Base-by-base conservation (phyloP, 2,113 vertebrate species). In the Mola mola region DNA sequence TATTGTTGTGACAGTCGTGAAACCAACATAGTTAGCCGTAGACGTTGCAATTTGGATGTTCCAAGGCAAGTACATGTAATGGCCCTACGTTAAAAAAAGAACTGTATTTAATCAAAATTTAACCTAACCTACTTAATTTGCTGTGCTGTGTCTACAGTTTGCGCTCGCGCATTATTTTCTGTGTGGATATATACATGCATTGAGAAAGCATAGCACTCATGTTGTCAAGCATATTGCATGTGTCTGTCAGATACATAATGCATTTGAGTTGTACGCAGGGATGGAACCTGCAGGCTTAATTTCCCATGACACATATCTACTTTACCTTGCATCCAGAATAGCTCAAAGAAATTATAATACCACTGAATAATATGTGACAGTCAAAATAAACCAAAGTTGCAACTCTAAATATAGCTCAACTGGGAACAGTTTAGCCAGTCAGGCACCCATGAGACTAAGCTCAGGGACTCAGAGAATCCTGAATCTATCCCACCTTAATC, bases 1-100 rank as follows among this genome's bases (percentile, higher is more conserved):
- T 52, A 64, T 64, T 49, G 46, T 51, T 62, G 33, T 56, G 28
- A 53, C 49, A 51, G 51, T 15, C 6, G 17, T 60, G 72, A 42
- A 41, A n/a, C n/a, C n/a, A n/a, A n/a, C n/a, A n/a, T n/a, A n/a
- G n/a, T n/a, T n/a, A n/a, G n/a, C n/a, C n/a, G n/a, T n/a, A n/a
- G n/a, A n/a, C n/a, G n/a, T n/a, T 41, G 25, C 55, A 42, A 48
- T 47, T 31, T 17, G 28, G 21, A 50, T 47, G 49, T 69, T 59
- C 47, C 12, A 10, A 6, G 6, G 40, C 12, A 51, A 37, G 28
- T n/a, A n/a, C n/a, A n/a, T n/a, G n/a, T n/a, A n/a, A n/a, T n/a
- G n/a, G n/a, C n/a, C n/a, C n/a, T n/a, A n/a, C n/a, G n/a, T n/a
- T n/a, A n/a, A n/a, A n/a, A n/a, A n/a, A n/a, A n/a, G n/a, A n/a